Evolutionary conservation across 2,113 vertebrate genomes (phyloP).

Genomic region (Serinus canaria): DNA sequence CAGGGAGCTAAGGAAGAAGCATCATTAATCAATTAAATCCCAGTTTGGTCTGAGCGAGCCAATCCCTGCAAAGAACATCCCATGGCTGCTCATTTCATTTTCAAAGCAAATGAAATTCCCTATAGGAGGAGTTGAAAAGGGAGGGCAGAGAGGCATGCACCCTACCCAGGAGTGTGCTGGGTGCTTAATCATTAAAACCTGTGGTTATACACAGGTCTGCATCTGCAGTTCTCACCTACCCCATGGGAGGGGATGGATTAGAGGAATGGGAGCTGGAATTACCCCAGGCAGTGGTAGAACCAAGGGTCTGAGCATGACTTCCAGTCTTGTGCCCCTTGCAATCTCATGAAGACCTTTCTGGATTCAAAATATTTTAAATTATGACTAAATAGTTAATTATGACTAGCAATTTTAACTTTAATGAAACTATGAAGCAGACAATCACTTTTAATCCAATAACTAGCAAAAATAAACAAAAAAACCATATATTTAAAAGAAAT

Average conservation of each 20-base stretch:
- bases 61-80: not conserved
- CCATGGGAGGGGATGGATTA: not conserved
- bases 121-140: not conserved
- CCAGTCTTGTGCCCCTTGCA: not conserved
- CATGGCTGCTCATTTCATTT: not conserved
- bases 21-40: not conserved
- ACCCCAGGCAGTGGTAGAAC: not conserved
- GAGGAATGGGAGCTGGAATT: not conserved
- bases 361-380: not conserved
- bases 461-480: not conserved
- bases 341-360: not conserved
- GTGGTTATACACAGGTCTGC: not conserved
- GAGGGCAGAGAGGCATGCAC: not conserved
- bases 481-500: not conserved
- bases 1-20: not conserved
- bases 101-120: not conserved
- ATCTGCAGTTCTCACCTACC: not conserved
- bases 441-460: not conserved
- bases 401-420: not conserved
- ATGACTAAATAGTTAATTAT: not conserved
- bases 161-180: not conserved
- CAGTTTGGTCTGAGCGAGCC: not conserved
- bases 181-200: not conserved
- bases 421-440: not conserved
- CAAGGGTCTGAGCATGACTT: not conserved